Evolutionary conservation across 2,797 vertebrate genomes (phyloP).

Genomic region (Enteromius mattozi): DNA sequence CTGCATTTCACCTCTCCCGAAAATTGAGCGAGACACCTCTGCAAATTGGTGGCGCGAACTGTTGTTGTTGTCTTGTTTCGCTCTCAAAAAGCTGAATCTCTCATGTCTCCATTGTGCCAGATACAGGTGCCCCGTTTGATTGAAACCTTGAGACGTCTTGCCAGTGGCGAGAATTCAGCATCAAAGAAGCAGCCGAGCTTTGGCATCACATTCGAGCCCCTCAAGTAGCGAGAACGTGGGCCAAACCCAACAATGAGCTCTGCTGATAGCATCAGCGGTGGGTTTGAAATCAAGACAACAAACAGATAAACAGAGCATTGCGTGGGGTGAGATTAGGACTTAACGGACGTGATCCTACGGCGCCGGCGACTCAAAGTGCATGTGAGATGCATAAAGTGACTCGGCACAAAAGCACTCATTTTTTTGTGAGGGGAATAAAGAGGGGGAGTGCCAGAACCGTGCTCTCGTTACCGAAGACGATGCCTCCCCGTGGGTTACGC

Average conservation of each 20-base stretch:
- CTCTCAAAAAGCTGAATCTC: constrained; percentile 43
- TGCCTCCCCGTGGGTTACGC: constrained; percentile 21
- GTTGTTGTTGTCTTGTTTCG: constrained; percentile 50
- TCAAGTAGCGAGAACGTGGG: constrained; percentile 35
- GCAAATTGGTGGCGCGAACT: constrained; percentile 56
- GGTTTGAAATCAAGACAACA: constrained; percentile 17
- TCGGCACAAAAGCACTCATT: constrained; percentile 3
- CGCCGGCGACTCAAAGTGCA: not conserved
- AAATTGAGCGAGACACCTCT: constrained; percentile 48
- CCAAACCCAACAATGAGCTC: constrained; percentile 10
- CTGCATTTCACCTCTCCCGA: not conserved
- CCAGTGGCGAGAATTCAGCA: constrained; percentile 52
- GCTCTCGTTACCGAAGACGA: constrained; percentile 16
- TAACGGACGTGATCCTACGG: not conserved
- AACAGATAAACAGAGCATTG: constrained; percentile 32
- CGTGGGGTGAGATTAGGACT: constrained; percentile 31
- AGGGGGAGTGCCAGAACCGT: constrained; percentile 1
- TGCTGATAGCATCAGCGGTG: constrained; percentile 37
- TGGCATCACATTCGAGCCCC: constrained; percentile 25
- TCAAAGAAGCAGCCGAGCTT: constrained; percentile 39
- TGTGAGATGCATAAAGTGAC: not conserved
- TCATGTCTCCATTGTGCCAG: constrained; percentile 49
- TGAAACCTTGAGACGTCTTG: constrained; percentile 57
- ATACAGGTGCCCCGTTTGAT: constrained; percentile 53
- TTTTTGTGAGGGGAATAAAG: constrained; percentile 22